phyloP scores from a whole-genome alignment of 2,888 invertebrate species.

The Conus canariensis region DNA sequence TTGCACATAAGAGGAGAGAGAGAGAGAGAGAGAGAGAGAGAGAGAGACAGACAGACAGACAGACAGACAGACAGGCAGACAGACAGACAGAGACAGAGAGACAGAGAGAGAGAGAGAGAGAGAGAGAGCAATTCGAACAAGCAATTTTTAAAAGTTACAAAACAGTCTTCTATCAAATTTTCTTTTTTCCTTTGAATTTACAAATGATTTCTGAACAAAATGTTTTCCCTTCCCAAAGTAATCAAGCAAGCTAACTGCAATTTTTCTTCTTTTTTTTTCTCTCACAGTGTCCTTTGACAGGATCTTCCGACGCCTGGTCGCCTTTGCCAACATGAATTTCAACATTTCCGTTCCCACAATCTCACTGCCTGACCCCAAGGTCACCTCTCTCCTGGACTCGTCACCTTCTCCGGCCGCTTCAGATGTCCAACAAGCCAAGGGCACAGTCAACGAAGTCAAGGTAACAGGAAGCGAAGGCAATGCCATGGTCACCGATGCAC shows the following conservation, averaged over 20 bases:
- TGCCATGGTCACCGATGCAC: neutral
- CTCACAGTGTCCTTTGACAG: neutral
- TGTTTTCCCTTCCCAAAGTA: too few species aligned
- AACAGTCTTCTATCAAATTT: neutral
- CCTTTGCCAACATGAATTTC: conserved; percentile 16
- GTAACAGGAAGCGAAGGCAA: neutral
- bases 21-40: too few species aligned
- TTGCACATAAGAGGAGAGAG: too few species aligned
- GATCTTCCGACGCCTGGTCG: conserved; percentile 14
- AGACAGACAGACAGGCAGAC: too few species aligned
- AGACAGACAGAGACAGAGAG: too few species aligned
- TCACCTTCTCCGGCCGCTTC: neutral
- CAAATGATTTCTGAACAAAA: too few species aligned
- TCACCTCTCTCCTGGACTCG: neutral
- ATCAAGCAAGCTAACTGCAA: too few species aligned
- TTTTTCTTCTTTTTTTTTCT: neutral
- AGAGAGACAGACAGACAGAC: too few species aligned
- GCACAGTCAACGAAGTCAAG: neutral
- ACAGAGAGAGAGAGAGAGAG: too few species aligned
- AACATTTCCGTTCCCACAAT: neutral
- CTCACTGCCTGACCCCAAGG: neutral
- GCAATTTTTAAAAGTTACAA: neutral
- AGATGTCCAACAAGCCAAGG: neutral
- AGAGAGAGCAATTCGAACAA: too few species aligned
- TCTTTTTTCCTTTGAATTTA: neutral